Base-by-base conservation (phyloP, 1,140 invertebrate species). In the Ooceraea biroi region DNA sequence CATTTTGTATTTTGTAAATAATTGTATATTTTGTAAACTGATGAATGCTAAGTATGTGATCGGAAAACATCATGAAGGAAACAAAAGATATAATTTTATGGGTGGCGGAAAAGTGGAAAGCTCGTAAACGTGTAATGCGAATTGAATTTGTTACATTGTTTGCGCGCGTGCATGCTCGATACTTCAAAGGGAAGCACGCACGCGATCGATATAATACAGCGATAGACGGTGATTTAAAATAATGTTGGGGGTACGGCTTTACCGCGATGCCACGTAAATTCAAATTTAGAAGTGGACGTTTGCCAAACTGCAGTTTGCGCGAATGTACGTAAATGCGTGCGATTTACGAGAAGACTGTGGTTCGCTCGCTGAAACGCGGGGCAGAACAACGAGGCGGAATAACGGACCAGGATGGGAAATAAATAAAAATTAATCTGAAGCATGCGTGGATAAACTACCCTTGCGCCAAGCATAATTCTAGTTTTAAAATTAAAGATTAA, bases 171-270 rank as follows among this genome's bases (percentile, higher is more conserved):
- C 46, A 8, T 7, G 48, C 17, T 11, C 46, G 66, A 69, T 69
- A 30, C 46, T 27, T 69, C 50, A 22, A 71, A 80, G 36, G 55
- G 36, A 36, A 71, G 27, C 61, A 60, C 60, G 58, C 63, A 41
- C 63, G 65, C 76, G 76, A 80, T 80, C 76, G 65, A 80, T 80
- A 55, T 4, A 80, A 50, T 36, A 36, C 19, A 36, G 65, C 65
- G 76, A 80, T 80, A 80, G 76, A 80, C 76, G 76, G 76, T 80
- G 65, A 80, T 80, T 80, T 80, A 80, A 80, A 80, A 80, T 80
- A 80, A 80, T 80, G 76, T 30, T n/a, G 50, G 30, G 36, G 65
- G 48, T 14, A 65, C 50, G 52, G 76, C 76, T 80, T 80, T 80
- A 80, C 76, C 65, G 65, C 76, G 76, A 80, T 69, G 63, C 50